These are phyloP conservation scores for Acanthosoma haemorrhoidale DNA, from an alignment of 2,888 invertebrate species.

Conservation along the genomic window DNA sequence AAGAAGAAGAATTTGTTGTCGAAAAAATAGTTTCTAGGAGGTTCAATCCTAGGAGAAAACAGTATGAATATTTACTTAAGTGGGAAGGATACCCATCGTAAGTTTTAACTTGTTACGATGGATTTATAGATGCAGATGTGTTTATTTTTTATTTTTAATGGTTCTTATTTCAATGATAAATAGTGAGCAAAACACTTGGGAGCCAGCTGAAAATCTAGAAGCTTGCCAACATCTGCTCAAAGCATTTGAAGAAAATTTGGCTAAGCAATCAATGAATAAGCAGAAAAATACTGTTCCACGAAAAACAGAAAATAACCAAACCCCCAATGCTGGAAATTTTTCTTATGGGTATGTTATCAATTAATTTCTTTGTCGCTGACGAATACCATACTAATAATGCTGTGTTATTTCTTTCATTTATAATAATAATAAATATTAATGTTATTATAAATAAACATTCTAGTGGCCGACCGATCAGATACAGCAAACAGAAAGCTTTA, in stretches of 20 bases:
- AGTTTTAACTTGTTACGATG: conserved; percentile 49
- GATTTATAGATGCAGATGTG: conserved; percentile 17
- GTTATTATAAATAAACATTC: background rate
- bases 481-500: conserved; percentile 74
- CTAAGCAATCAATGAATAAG: conserved; percentile 36
- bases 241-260: conserved; percentile 58
- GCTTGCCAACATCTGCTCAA: conserved; percentile 71
- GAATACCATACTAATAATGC: too few relatives aligned
- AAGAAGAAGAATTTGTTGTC: conserved; percentile 63
- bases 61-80: conserved; percentile 76
- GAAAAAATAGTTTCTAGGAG: conserved; percentile 80
- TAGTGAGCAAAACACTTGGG: conserved; percentile 79
- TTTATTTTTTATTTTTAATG: background rate
- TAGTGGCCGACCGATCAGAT: conserved; percentile 59
- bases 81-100: conserved; percentile 76
- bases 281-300: conserved; percentile 9
- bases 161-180: background rate
- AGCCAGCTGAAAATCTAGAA: conserved; percentile 68
- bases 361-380: background rate
- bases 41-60: conserved; percentile 67
- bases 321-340: background rate
- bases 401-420: background rate
- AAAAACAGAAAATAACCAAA: conserved; percentile 13
- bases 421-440: background rate
- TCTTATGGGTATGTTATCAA: conserved; percentile 4